Evolutionary conservation across 2,888 invertebrate species (phyloP).

Genomic region (Phaonia tiefii): DNA sequence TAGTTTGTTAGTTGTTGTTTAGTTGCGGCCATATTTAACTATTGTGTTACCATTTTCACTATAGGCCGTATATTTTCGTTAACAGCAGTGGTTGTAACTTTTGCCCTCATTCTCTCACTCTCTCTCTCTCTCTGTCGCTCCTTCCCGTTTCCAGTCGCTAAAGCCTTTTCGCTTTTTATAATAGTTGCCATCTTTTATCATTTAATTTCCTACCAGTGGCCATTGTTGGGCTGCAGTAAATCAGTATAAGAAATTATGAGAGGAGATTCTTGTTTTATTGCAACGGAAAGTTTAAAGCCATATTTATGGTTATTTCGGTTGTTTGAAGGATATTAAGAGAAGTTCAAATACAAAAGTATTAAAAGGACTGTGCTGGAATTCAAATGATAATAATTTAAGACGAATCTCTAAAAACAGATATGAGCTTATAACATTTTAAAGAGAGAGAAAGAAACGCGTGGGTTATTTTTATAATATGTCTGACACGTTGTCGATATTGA

Average conservation of each 20-base stretch:
- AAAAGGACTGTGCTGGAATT: too few relatives aligned
- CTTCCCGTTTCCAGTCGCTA: neutral
- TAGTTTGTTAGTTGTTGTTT: slow-evolving; percentile 30
- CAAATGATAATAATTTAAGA: too few relatives aligned
- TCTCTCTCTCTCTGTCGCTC: neutral
- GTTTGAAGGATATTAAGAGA: neutral
- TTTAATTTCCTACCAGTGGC: slow-evolving; percentile 38
- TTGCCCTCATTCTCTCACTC: slow-evolving; percentile 9
- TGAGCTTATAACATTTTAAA: too few relatives aligned
- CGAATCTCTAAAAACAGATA: too few relatives aligned
- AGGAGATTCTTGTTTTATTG: slow-evolving; percentile 42
- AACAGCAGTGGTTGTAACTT: slow-evolving; percentile 17
- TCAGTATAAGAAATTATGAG: slow-evolving; percentile 53
- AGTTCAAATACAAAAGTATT: too few relatives aligned
- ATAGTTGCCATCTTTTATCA: slow-evolving; percentile 30
- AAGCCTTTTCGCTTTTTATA: slow-evolving; percentile 44
- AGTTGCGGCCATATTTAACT: slow-evolving; percentile 35
- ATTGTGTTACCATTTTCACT: slow-evolving; percentile 41
- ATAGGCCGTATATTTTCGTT: slow-evolving; percentile 34
- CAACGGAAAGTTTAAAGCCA: slow-evolving; percentile 24
- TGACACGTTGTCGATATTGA: too few relatives aligned
- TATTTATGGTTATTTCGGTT: slow-evolving; percentile 10
- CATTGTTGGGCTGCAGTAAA: slow-evolving; percentile 50
- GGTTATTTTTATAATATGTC: too few relatives aligned
- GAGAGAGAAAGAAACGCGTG: too few relatives aligned